Percentiles rank a stretch among this genome's conserved stretches.
These are phyloP conservation scores for Coracopsis vasa DNA, from an alignment of 2,113 vertebrate species.

Conservation along the genomic window DNA sequence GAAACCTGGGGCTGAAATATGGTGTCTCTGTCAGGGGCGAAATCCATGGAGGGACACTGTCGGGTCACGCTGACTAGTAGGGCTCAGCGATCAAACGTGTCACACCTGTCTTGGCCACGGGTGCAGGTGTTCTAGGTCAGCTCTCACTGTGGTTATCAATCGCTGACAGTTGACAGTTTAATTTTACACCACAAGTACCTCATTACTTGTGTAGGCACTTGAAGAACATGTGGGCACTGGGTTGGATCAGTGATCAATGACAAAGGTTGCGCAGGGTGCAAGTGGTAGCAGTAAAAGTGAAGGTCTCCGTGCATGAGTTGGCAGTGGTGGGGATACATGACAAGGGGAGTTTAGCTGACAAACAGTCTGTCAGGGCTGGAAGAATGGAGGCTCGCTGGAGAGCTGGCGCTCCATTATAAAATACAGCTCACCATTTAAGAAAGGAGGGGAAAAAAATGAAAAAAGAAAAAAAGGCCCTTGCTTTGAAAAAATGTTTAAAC, in stretches of 20 bases:
- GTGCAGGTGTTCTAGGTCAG: constrained; percentile 92
- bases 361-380: constrained; percentile 93
- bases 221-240: constrained; percentile 96
- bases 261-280: constrained; percentile 91
- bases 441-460: neutral
- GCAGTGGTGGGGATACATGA: constrained; percentile 90
- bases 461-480: constrained; percentile 37
- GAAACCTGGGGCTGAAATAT: constrained; percentile 59
- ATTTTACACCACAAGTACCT: constrained; percentile 98
- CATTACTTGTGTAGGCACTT: constrained; percentile 95
- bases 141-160: constrained; percentile 97
- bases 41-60: constrained; percentile 76
- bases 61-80: constrained; percentile 82
- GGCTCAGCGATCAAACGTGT: constrained; percentile 87
- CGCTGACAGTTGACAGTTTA: constrained; percentile 99
- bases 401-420: constrained; percentile 79
- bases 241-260: constrained; percentile 99
- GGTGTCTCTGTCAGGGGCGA: constrained; percentile 62
- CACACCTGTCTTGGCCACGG: constrained; percentile 89
- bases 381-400: constrained; percentile 86
- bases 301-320: constrained; percentile 91
- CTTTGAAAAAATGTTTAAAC: constrained; percentile 76
- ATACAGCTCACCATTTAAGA: constrained; percentile 77
- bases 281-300: constrained; percentile 88
- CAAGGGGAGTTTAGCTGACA: constrained; percentile 90